phyloP scores from a whole-genome alignment of 2,888 invertebrate species.

The Parascotia fuliginaria region DNA sequence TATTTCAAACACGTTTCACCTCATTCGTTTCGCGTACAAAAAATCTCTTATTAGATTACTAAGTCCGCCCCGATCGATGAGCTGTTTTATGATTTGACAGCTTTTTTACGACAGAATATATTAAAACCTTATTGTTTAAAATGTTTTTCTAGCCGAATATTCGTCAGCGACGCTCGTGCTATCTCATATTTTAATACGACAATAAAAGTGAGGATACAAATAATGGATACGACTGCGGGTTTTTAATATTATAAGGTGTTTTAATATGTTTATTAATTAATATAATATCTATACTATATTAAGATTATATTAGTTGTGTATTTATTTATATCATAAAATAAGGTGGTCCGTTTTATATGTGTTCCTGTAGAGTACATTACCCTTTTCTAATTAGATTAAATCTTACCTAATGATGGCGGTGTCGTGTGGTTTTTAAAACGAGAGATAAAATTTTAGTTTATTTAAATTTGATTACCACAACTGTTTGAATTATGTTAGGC shows the following conservation, averaged over 20 bases:
- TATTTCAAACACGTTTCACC: constrained; percentile 85
- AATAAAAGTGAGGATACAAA: constrained; percentile 17
- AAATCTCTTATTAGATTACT: constrained; percentile 82
- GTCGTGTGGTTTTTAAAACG: neutral
- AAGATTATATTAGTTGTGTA: neutral
- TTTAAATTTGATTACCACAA: neutral
- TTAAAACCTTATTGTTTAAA: constrained; percentile 2
- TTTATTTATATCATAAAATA: constrained; percentile 1
- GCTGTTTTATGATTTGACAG: constrained; percentile 70
- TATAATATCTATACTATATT: constrained; percentile 14
- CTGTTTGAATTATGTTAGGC: neutral
- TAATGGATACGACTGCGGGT: constrained; percentile 9
- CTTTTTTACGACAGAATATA: constrained; percentile 46
- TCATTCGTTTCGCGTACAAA: constrained; percentile 82
- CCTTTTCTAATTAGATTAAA: constrained; percentile 18
- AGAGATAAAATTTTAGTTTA: neutral
- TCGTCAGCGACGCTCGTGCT: neutral
- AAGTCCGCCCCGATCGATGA: constrained; percentile 70
- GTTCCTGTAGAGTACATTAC: constrained; percentile 19
- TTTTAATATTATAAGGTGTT: constrained; percentile 22
- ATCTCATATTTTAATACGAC: neutral
- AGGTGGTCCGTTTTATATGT: constrained; percentile 8
- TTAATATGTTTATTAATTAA: constrained; percentile 24
- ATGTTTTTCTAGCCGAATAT: too few species aligned
- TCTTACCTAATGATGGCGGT: constrained; percentile 15